Evolutionary conservation across 1,140 invertebrate genomes (phyloP).

Genomic region (Nasonia giraulti): DNA sequence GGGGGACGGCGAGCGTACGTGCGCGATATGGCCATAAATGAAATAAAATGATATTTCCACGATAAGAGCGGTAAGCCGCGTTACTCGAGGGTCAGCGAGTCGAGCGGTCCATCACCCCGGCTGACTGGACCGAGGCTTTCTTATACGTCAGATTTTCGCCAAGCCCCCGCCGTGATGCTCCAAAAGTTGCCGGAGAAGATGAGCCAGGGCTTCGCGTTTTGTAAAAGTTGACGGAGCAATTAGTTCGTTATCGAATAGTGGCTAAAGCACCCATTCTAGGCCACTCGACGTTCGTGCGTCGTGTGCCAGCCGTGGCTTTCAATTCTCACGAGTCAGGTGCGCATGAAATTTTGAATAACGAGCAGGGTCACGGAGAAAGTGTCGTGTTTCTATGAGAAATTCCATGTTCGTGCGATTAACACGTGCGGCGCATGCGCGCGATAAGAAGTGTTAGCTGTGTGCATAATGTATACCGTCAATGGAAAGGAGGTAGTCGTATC

Average conservation of each 20-base stretch:
- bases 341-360: constrained; percentile 50
- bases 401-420: constrained; percentile 26
- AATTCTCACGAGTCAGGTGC: constrained; percentile 43
- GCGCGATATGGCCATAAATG: constrained; percentile 70
- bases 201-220: too few species aligned
- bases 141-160: constrained; percentile 66
- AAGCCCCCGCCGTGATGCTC: neutral
- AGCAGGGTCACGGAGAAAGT: constrained; percentile 19
- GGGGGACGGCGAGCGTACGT: constrained; percentile 28
- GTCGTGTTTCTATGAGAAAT: constrained; percentile 16
- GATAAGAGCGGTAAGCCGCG: constrained; percentile 71
- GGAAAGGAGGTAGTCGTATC: too few species aligned
- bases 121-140: constrained; percentile 59
- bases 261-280: too few species aligned
- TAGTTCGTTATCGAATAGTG: too few species aligned
- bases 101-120: constrained; percentile 43
- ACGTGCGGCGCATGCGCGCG: neutral
- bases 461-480: too few species aligned
- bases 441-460: neutral
- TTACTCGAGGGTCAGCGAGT: constrained; percentile 69
- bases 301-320: constrained; percentile 41
- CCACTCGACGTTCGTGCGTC: constrained; percentile 28
- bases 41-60: constrained; percentile 74
- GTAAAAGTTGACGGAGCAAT: too few species aligned
- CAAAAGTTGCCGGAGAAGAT: too few species aligned